Conservation (phyloP, 2,888 invertebrate species). For the Mesochorus sp. region DNA sequence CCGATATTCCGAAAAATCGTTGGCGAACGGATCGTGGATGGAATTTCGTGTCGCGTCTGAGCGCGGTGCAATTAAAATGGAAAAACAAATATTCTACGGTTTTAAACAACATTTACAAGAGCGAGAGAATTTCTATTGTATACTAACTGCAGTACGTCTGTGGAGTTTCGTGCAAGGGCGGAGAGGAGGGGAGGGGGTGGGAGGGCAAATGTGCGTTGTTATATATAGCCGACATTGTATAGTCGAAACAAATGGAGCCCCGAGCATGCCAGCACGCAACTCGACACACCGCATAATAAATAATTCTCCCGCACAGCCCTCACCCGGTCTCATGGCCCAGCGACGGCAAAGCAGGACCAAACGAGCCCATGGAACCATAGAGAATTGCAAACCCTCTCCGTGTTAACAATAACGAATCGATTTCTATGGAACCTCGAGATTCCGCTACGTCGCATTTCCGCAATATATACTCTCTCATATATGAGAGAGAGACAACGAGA, state of each 20-base stretch:
- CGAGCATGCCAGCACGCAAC: conserved; percentile 21
- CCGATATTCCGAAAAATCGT: no score
- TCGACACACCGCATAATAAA: conserved; percentile 47
- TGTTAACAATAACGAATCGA: conserved; percentile 58
- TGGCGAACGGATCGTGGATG: no score
- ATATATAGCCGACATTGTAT: conserved; percentile 2
- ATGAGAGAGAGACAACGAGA: no score
- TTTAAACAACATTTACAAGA: no score
- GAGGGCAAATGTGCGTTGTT: no score
- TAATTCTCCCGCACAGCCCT: conserved; percentile 29
- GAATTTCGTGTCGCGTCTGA: no score
- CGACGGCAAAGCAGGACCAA: conserved; percentile 1
- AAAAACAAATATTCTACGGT: no score
- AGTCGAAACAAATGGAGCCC: conserved; percentile 43
- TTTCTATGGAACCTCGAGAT: conserved; percentile 50
- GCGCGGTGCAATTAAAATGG: no score
- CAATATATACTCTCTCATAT: conserved; percentile 3
- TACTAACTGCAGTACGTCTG: background rate
- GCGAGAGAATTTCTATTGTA: no score
- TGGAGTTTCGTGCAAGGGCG: background rate
- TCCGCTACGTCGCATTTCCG: conserved; percentile 39
- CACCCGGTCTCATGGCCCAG: background rate
- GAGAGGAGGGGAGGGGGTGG: background rate
- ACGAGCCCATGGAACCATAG: background rate
- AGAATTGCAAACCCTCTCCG: background rate